Evolutionary conservation across 2,797 vertebrate species (phyloP).

Genomic region (Acanthurus leucopareius): DNA sequence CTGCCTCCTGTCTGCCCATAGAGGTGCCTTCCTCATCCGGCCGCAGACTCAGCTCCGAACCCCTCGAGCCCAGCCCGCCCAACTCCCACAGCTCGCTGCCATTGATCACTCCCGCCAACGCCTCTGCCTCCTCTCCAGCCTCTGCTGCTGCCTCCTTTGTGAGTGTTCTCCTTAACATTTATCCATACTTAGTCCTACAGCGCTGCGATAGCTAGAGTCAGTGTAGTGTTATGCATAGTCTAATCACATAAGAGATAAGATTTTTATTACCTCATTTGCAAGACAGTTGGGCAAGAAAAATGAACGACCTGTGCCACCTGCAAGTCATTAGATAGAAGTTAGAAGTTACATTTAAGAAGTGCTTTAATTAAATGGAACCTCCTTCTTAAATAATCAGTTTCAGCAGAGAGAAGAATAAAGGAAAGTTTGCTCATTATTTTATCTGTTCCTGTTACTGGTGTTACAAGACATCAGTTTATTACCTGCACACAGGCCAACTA

Average conservation of each 20-base stretch:
- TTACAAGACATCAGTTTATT: too few species aligned
- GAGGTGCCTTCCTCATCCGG: conserved; percentile 81
- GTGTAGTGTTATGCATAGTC: not conserved
- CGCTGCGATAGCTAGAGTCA: not conserved
- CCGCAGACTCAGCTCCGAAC: conserved; percentile 67
- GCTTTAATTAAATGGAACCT: too few species aligned
- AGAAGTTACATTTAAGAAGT: too few species aligned
- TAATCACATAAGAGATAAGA: not conserved
- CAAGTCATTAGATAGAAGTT: not conserved
- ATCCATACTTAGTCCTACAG: not conserved
- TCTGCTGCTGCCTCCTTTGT: conserved; percentile 74
- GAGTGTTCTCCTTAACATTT: conserved; percentile 52
- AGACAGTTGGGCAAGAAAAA: not conserved
- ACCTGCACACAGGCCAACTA: too few species aligned
- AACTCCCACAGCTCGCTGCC: conserved; percentile 71
- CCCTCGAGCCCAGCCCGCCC: conserved; percentile 81
- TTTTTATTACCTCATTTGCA: not conserved
- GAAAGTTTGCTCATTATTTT: too few species aligned
- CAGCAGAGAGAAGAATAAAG: too few species aligned
- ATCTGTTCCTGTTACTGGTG: too few species aligned
- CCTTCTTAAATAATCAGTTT: too few species aligned
- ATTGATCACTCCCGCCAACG: conserved; percentile 55
- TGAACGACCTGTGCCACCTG: not conserved
- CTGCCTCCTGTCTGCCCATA: conserved; percentile 74
- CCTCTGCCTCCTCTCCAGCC: conserved; percentile 50